A percentile compares a stretch with the other conserved stretches of the same genome.
phyloP scores from a whole-genome alignment of 2,797 vertebrate species.

The Cyclopterus lumpus region DNA sequence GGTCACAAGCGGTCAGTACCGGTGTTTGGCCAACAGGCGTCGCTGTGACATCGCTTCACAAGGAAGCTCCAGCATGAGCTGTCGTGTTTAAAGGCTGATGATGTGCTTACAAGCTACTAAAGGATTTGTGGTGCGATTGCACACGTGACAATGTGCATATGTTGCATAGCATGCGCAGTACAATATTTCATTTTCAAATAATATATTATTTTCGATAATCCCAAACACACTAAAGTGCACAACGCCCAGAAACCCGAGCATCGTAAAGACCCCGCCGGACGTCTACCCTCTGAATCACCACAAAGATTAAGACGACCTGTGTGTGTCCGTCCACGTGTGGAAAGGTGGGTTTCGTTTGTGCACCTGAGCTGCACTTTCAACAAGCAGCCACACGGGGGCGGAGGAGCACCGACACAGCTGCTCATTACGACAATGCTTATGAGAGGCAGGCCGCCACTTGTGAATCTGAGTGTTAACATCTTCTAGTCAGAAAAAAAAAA shows the following conservation, averaged over 20 bases:
- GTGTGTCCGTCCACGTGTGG: too few species aligned
- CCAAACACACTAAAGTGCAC: not conserved
- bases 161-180: not conserved
- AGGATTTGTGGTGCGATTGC: not conserved
- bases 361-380: not conserved
- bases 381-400: conserved; percentile 26
- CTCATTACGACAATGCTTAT: too few species aligned
- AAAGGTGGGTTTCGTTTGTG: not conserved
- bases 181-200: not conserved
- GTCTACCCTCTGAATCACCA: not conserved
- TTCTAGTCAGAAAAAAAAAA: not conserved
- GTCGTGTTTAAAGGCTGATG: fast-evolving
- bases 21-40: conserved; percentile 41
- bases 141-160: not conserved
- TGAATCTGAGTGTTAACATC: not conserved
- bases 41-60: conserved; percentile 28
- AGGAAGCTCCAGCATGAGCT: not conserved
- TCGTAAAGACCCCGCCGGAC: not conserved
- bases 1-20: conserved; percentile 8
- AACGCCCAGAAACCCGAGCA: not conserved
- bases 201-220: not conserved
- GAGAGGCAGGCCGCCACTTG: not conserved
- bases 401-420: not conserved
- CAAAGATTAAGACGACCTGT: not conserved
- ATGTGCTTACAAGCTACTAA: not conserved